Conservation (phyloP, 2,888 invertebrate genomes). For the Teleiodes luculella region DNA sequence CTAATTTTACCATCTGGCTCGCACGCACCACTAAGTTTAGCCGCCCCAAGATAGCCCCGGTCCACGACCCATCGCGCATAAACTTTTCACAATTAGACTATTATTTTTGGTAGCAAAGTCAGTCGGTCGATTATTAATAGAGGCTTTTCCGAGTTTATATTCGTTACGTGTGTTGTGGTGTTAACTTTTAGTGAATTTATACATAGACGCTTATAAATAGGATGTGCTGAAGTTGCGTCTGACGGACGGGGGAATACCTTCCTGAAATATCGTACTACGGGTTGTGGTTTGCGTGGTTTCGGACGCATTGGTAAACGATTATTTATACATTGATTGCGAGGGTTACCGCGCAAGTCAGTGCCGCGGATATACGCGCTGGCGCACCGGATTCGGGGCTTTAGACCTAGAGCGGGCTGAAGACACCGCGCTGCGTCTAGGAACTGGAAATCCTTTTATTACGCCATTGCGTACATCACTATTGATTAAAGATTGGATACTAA, state of each 20-base stretch:
- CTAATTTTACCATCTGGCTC: conserved; percentile 78
- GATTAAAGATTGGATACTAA: no score
- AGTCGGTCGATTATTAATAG: conserved; percentile 80
- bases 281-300: conserved; percentile 75
- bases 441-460: no score
- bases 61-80: conserved; percentile 79
- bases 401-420: background rate
- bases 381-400: conserved; percentile 29
- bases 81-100: conserved; percentile 80
- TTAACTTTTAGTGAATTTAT: conserved; percentile 80
- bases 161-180: conserved; percentile 79
- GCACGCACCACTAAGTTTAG: conserved; percentile 79
- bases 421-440: background rate
- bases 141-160: conserved; percentile 80
- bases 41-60: conserved; percentile 79
- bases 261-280: conserved; percentile 79
- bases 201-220: conserved; percentile 80
- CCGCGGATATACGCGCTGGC: conserved; percentile 24
- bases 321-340: conserved; percentile 74
- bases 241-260: conserved; percentile 79
- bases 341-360: conserved; percentile 44
- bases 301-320: conserved; percentile 78
- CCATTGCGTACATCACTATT: no score
- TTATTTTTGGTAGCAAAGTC: conserved; percentile 80
- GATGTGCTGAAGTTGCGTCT: conserved; percentile 78